Percentiles rank a stretch among this genome's conserved stretches.
These are phyloP conservation scores for Sisyra terminalis DNA, from an alignment of 2,888 invertebrate genomes.

Conservation along the genomic window DNA sequence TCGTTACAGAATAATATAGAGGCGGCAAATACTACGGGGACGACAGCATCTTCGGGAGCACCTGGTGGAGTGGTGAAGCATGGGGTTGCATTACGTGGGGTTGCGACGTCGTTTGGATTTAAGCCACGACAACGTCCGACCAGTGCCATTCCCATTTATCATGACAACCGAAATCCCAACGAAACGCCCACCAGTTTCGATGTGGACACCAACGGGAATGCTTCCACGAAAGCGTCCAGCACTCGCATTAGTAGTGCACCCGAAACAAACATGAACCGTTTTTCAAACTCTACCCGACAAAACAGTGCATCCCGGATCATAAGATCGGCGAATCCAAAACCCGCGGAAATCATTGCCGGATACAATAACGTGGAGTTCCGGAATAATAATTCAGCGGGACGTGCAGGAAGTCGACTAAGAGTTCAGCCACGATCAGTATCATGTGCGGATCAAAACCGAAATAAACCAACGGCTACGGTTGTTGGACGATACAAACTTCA, in stretches of 20 bases:
- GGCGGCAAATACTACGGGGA: too few species aligned
- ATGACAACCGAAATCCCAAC: slow-evolving; percentile 9
- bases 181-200: slow-evolving; percentile 3
- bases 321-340: slow-evolving; percentile 34
- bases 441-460: slow-evolving; percentile 1
- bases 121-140: slow-evolving; percentile 33
- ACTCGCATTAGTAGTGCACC: slow-evolving; percentile 25
- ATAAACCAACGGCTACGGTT: slow-evolving; percentile 18
- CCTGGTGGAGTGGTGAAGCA: too few species aligned
- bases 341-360: slow-evolving; percentile 40
- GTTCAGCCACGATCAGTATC: neutral
- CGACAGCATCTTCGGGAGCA: too few species aligned
- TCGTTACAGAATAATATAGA: too few species aligned
- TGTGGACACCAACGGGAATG: slow-evolving; percentile 20
- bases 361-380: slow-evolving; percentile 61
- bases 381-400: slow-evolving; percentile 25
- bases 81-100: slow-evolving; percentile 41
- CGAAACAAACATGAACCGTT: slow-evolving; percentile 22
- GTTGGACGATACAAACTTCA: slow-evolving; percentile 44
- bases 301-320: slow-evolving; percentile 15
- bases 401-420: slow-evolving; percentile 13
- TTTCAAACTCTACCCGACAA: slow-evolving; percentile 22
- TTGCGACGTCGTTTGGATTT: slow-evolving; percentile 74
- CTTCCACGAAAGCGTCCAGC: slow-evolving; percentile 14
- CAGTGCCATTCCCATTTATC: slow-evolving; percentile 27